Conservation (phyloP, 2,888 invertebrate genomes). For the Macrophya alboannulata region DNA sequence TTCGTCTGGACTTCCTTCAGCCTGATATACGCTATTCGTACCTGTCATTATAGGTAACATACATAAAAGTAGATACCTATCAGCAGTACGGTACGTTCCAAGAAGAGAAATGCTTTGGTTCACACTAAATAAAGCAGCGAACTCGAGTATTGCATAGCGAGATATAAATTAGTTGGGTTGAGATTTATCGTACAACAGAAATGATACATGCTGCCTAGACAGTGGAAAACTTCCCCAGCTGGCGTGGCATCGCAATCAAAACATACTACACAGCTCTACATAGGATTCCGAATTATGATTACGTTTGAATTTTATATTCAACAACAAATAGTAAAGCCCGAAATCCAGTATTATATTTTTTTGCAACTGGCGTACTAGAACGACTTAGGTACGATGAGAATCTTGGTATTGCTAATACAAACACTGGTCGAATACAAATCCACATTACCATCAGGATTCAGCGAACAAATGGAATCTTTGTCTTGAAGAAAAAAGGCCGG, state of each 20-base stretch:
- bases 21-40: neutral
- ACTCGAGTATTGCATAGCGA: conserved; percentile 26
- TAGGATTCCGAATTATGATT: conserved; percentile 10
- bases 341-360: neutral
- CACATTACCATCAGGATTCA: neutral
- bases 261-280: neutral
- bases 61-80: neutral
- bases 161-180: conserved; percentile 25
- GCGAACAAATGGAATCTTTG: neutral
- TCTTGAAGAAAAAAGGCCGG: neutral
- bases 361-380: neutral
- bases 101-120: conserved; percentile 13
- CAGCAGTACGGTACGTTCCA: neutral
- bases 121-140: conserved; percentile 16
- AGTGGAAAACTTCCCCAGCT: neutral
- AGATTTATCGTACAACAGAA: conserved; percentile 17
- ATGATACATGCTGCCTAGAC: conserved; percentile 34
- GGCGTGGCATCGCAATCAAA: conserved; percentile 5
- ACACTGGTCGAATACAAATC: neutral
- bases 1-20: neutral
- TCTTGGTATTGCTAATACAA: neutral
- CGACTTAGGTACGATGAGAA: neutral
- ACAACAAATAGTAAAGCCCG: neutral
- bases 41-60: neutral
- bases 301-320: neutral